A percentile compares a stretch with the other conserved stretches of the same genome.
These are phyloP conservation scores for Quadroppia sp. DNA, from an alignment of 2,888 invertebrate genomes.

Conservation along the genomic window DNA sequence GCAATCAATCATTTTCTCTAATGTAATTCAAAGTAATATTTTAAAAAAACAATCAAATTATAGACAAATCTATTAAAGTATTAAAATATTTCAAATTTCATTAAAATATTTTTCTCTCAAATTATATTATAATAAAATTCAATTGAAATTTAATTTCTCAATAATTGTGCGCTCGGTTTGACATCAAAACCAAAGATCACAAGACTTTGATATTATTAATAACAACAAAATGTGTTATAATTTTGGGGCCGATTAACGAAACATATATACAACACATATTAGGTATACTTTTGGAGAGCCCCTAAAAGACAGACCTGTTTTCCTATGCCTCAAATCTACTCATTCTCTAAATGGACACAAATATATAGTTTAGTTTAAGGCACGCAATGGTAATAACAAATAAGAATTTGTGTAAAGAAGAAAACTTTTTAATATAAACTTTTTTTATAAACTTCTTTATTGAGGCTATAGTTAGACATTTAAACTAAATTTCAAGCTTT, in stretches of 20 bases:
- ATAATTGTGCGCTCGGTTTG: no score
- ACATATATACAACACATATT: background rate
- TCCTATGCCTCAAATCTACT: no score
- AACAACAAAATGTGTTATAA: background rate
- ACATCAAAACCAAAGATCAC: background rate
- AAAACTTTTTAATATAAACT: no score
- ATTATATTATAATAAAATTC: no score
- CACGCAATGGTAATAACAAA: slow-evolving; percentile 1
- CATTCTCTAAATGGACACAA: background rate
- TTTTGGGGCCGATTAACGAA: background rate
- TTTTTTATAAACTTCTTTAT: background rate
- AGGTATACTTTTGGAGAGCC: background rate
- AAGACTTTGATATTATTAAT: background rate
- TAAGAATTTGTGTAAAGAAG: no score
- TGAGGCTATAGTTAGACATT: no score
- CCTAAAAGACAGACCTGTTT: background rate
- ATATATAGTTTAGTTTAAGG: slow-evolving; percentile 12
- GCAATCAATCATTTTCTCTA: no score
- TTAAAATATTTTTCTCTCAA: background rate
- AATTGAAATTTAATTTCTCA: no score
- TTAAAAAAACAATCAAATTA: no score
- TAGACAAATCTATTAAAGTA: no score
- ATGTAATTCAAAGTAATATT: no score
- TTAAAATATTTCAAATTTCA: background rate
- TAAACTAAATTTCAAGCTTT: no score